These are phyloP conservation scores for Nerophis ophidion DNA, from an alignment of 2,113 vertebrate species.

Conservation along the genomic window DNA sequence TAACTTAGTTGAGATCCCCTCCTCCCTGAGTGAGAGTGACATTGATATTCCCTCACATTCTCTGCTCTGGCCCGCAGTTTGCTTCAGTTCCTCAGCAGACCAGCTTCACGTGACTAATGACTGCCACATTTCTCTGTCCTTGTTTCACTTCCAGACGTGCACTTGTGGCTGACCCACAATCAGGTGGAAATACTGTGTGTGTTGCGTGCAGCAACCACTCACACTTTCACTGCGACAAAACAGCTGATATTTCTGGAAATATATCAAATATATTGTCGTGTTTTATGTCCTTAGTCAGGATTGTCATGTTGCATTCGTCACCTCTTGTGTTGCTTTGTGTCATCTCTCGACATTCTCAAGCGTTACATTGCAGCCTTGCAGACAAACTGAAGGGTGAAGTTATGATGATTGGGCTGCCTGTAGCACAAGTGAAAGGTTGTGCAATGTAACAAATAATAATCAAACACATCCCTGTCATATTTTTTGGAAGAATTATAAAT, in stretches of 20 bases:
- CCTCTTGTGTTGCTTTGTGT: constrained; percentile 16
- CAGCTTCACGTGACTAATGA: constrained; percentile 54
- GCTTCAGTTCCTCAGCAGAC: constrained; percentile 29
- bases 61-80: constrained; percentile 37
- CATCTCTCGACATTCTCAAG: constrained; percentile 16
- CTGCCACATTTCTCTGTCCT: constrained; percentile 62
- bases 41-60: constrained; percentile 36
- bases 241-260: background rate
- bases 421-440: background rate
- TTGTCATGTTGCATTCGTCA: constrained; percentile 16
- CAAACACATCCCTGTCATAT: constrained; percentile 14
- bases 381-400: constrained; percentile 36
- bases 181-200: constrained; percentile 34
- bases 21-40: constrained; percentile 58
- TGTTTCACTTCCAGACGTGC: constrained; percentile 60
- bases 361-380: constrained; percentile 30
- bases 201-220: constrained; percentile 54
- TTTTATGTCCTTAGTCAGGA: constrained; percentile 6
- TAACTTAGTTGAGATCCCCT: constrained; percentile 39
- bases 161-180: constrained; percentile 55
- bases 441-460: constrained; percentile 8
- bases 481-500: background rate
- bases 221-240: background rate
- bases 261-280: background rate
- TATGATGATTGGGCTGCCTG: constrained; percentile 7